These are phyloP conservation scores for Galerucella nymphaeae DNA, from an alignment of 2,888 invertebrate species.

Conservation along the genomic window DNA sequence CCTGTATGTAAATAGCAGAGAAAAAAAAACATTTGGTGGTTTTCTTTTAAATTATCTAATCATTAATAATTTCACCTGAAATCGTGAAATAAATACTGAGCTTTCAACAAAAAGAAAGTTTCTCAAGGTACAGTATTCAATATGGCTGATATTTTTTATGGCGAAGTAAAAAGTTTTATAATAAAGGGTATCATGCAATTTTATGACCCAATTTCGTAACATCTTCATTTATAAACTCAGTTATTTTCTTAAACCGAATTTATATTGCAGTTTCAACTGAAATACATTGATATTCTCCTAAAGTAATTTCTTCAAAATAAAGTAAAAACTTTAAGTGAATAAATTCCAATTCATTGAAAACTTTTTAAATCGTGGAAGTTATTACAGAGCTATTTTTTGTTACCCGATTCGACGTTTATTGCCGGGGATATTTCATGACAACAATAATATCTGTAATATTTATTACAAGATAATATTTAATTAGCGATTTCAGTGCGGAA, in stretches of 20 bases:
- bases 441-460: background rate
- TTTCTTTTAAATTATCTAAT: too few relatives aligned
- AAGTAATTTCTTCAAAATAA: background rate
- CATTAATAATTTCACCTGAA: too few relatives aligned
- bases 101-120: too few relatives aligned
- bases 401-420: background rate
- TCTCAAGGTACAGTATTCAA: too few relatives aligned
- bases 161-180: too few relatives aligned
- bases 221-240: background rate
- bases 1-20: too few relatives aligned
- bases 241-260: background rate
- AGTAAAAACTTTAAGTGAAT: background rate
- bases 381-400: background rate
- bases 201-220: too few relatives aligned
- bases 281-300: background rate
- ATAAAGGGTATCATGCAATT: too few relatives aligned
- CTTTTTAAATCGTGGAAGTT: background rate
- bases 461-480: constrained; percentile 1
- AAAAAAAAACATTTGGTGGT: too few relatives aligned
- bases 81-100: too few relatives aligned
- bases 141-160: too few relatives aligned
- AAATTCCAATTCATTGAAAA: background rate
- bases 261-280: background rate
- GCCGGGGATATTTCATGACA: background rate
- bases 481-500: background rate